Percentiles rank a stretch among this genome's conserved stretches.
Conservation (phyloP, 1,140 invertebrate species). For the Nixonia krombeini region DNA sequence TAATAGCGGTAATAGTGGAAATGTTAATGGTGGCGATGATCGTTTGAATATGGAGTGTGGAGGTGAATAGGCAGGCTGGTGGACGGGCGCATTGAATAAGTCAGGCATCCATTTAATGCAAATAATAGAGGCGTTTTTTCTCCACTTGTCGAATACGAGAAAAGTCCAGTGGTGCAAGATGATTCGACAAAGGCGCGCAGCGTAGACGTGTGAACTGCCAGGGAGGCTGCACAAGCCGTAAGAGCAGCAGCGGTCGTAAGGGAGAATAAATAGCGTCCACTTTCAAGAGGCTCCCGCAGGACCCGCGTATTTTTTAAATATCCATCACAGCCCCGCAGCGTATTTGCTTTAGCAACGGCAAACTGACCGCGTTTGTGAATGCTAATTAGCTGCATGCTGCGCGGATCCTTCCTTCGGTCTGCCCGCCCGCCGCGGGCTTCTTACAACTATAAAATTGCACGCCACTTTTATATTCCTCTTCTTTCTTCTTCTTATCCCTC, state of each 20-base stretch:
- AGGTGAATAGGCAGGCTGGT: too few relatives aligned
- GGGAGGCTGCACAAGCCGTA: conserved; percentile 33
- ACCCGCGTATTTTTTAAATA: conserved; percentile 53
- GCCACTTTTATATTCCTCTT: conserved; percentile 2
- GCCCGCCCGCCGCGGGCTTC: conserved; percentile 13
- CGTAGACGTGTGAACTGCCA: conserved; percentile 47
- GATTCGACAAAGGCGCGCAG: conserved; percentile 37
- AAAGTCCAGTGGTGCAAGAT: conserved; percentile 24
- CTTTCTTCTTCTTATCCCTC: conserved; percentile 1
- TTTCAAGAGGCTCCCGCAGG: conserved; percentile 39
- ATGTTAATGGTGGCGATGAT: too few relatives aligned
- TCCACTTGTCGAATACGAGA: conserved; percentile 42
- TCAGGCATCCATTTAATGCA: too few relatives aligned
- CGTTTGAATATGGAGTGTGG: too few relatives aligned
- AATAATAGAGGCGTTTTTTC: too few relatives aligned
- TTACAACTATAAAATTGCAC: conserved; percentile 26
- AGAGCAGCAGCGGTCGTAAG: conserved; percentile 17
- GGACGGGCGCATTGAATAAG: too few relatives aligned
- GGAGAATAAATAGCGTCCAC: conserved; percentile 51
- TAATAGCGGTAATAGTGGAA: too few relatives aligned
- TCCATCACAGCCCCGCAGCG: conserved; percentile 48
- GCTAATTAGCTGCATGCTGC: conserved; percentile 57
- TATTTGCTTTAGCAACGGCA: conserved; percentile 54
- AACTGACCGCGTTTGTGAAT: conserved; percentile 60
- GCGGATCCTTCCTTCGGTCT: conserved; percentile 9